Evolutionary conservation across 1,140 invertebrate species (phyloP).

Genomic region (Psilanteris sp.): DNA sequence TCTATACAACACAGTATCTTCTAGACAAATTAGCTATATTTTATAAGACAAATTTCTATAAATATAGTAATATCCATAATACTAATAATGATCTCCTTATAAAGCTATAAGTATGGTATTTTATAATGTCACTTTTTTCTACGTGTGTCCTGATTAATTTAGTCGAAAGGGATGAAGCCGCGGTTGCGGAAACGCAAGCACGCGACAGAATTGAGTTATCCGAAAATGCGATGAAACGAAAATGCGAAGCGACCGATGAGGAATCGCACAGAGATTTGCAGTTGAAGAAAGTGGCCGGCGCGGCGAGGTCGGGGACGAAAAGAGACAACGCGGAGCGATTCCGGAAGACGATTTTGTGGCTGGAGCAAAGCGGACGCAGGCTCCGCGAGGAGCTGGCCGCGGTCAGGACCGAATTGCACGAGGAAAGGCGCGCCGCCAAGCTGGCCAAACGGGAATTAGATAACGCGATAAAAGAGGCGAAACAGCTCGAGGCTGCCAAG

Average conservation of each 20-base stretch:
- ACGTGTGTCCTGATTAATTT: neutral
- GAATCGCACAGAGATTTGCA: conserved; percentile 34
- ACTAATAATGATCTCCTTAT: too few relatives aligned
- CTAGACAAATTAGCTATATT: too few relatives aligned
- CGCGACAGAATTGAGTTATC: conserved; percentile 7
- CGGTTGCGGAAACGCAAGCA: conserved; percentile 2
- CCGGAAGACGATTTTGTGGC: conserved; percentile 72
- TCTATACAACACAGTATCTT: too few relatives aligned
- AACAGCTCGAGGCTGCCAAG: conserved; percentile 66
- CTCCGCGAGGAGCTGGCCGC: conserved; percentile 70
- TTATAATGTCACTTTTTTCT: too few relatives aligned
- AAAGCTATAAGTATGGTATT: too few relatives aligned
- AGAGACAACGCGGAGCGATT: conserved; percentile 62
- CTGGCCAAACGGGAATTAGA: conserved; percentile 68
- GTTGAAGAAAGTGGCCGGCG: conserved; percentile 41
- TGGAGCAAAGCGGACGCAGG: conserved; percentile 69
- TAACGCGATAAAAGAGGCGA: conserved; percentile 63
- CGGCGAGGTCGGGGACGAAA: too few relatives aligned
- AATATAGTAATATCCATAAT: too few relatives aligned
- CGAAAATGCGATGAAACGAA: conserved; percentile 37
- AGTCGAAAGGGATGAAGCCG: neutral
- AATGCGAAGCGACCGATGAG: too few relatives aligned
- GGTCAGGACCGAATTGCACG: conserved; percentile 70
- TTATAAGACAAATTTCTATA: too few relatives aligned
- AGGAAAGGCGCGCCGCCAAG: conserved; percentile 68